phyloP scores from a whole-genome alignment of 2,113 vertebrate genomes.

The Leucopsar rothschildi region DNA sequence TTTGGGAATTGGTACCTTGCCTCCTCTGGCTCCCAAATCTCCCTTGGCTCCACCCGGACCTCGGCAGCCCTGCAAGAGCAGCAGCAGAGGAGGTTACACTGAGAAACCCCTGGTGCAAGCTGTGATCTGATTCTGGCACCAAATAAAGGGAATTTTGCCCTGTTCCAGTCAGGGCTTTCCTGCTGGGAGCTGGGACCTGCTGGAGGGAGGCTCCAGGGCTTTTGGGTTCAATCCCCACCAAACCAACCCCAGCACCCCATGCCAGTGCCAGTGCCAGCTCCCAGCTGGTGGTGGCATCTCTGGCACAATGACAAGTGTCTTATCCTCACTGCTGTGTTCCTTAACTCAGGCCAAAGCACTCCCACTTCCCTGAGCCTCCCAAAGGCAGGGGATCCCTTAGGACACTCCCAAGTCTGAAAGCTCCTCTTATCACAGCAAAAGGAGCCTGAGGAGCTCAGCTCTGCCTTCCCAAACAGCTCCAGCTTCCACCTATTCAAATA shows the following conservation, averaged over 20 bases:
- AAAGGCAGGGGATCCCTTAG: background rate
- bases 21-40: constrained; percentile 77
- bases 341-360: background rate
- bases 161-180: background rate
- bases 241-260: background rate
- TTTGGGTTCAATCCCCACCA: background rate
- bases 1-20: constrained; percentile 61
- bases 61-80: constrained; percentile 71
- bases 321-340: background rate
- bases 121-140: background rate
- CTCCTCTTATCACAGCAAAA: background rate
- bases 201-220: background rate
- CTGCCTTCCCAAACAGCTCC: background rate
- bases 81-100: background rate
- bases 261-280: background rate
- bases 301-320: rapidly evolving
- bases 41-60: constrained; percentile 79
- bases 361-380: background rate
- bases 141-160: background rate
- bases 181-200: background rate
- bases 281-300: background rate
- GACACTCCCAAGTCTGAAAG: background rate
- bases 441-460: background rate
- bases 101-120: background rate
- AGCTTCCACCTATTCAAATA: background rate